phyloP scores from a whole-genome alignment of 2,113 vertebrate genomes.

The Microcebus tavaratra region DNA sequence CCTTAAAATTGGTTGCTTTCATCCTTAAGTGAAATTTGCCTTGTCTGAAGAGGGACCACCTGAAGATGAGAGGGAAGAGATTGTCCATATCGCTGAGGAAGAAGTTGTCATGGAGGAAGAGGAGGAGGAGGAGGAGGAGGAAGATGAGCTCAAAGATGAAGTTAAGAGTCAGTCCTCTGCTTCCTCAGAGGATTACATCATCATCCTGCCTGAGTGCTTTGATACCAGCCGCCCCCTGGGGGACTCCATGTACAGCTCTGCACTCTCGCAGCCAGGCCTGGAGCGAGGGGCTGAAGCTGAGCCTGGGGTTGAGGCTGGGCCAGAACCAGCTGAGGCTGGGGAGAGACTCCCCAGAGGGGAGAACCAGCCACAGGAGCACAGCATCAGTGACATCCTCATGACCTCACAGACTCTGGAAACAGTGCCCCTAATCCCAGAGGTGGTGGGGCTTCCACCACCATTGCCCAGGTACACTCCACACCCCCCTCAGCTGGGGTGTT shows the following conservation, averaged over 20 bases:
- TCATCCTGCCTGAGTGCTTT: conserved; percentile 96
- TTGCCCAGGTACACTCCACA: conserved; percentile 79
- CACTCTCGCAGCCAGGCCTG: conserved; percentile 91
- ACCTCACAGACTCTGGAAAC: conserved; percentile 88
- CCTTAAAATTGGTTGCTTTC: conserved; percentile 38
- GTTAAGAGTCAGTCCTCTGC: conserved; percentile 92
- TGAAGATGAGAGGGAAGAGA: conserved; percentile 47
- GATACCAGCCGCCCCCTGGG: conserved; percentile 95
- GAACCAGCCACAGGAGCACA: conserved; percentile 58
- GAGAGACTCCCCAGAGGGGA: conserved; percentile 43
- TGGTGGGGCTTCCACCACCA: conserved; percentile 70
- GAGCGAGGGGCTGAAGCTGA: conserved; percentile 82
- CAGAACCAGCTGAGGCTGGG: conserved; percentile 43
- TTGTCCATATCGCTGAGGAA: conserved; percentile 34
- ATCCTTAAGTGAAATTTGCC: conserved; percentile 72
- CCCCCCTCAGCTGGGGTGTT: not conserved
- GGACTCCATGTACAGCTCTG: conserved; percentile 96
- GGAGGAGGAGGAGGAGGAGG: conserved; percentile 78
- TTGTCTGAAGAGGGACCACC: conserved; percentile 53
- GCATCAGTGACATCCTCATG: conserved; percentile 85
- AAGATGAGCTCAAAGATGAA: conserved; percentile 90
- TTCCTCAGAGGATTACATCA: conserved; percentile 96
- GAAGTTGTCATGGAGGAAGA: conserved; percentile 64
- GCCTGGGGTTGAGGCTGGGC: conserved; percentile 72
- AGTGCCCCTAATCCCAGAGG: conserved; percentile 86